Percentiles rank a stretch among this genome's conserved stretches.
These are phyloP conservation scores for Tautogolabrus adspersus DNA, from an alignment of 2,113 vertebrate genomes.

Conservation along the genomic window DNA sequence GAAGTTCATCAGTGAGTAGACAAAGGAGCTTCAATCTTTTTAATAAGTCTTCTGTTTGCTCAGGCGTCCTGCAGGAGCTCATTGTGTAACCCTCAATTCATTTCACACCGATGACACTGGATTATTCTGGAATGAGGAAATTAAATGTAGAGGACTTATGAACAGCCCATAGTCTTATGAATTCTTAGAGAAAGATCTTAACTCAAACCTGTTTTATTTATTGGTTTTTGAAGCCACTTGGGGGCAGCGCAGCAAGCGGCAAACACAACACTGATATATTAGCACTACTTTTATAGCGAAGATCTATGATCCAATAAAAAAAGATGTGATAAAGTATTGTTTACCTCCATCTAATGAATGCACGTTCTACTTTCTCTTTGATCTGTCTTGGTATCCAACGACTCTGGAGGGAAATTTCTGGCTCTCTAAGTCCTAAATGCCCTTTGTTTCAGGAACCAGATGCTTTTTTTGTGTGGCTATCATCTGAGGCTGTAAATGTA, in stretches of 20 bases:
- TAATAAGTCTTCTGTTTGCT: slow-evolving; percentile 34
- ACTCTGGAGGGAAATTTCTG: too few species aligned
- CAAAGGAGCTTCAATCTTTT: slow-evolving; percentile 19
- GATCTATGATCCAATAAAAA: not conserved
- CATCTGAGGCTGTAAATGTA: too few species aligned
- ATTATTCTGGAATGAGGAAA: slow-evolving; percentile 33
- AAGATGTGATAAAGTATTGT: too few species aligned
- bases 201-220: not conserved
- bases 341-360: too few species aligned
- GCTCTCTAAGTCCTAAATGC: too few species aligned
- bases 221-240: not conserved
- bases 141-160: not conserved
- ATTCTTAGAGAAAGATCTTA: not conserved
- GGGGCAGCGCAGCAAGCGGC: not conserved
- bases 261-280: not conserved
- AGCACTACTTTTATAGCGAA: not conserved
- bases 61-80: slow-evolving; percentile 13
- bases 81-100: slow-evolving; percentile 17
- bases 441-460: too few species aligned
- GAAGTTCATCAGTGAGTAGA: slow-evolving; percentile 22
- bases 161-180: not conserved
- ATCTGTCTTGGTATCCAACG: too few species aligned
- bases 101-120: not conserved
- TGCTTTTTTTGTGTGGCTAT: too few species aligned
- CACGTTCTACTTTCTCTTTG: too few species aligned